Percentiles rank a stretch among this genome's conserved stretches.
Conservation (phyloP, 2,888 invertebrate species). For the Microctonus brassicae region DNA sequence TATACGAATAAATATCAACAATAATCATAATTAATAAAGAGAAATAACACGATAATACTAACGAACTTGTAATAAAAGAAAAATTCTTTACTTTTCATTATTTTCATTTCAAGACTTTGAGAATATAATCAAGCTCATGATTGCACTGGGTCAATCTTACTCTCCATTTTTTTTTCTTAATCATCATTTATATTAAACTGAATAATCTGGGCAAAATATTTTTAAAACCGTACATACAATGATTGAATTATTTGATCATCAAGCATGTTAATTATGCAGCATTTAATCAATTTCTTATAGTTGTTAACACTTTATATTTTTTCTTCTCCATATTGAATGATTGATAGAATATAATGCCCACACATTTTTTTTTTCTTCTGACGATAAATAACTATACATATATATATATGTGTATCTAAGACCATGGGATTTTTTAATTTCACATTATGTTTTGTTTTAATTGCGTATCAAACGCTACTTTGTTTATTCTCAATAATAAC, state of each 20-base stretch:
- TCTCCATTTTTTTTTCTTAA: not conserved
- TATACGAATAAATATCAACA: constrained; percentile 44
- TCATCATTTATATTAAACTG: not conserved
- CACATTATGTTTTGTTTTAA: not conserved
- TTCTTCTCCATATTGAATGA: not conserved
- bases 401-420: no score
- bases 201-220: not conserved
- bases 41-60: constrained; percentile 19
- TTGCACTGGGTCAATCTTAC: not conserved
- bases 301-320: constrained; percentile 12
- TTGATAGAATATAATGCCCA: not conserved
- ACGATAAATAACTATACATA: not conserved
- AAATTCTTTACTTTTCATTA: not conserved
- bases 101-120: not conserved
- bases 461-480: constrained; percentile 14
- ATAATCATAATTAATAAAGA: constrained; percentile 37
- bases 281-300: not conserved
- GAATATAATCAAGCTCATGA: not conserved
- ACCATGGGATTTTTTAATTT: not conserved
- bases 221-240: not conserved
- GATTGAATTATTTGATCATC: not conserved
- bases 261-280: not conserved
- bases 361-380: not conserved
- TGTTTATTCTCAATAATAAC: constrained; percentile 3
- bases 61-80: not conserved